Evolutionary conservation across 2,113 vertebrate genomes (phyloP).

Genomic region (Fulmarus glacialis): DNA sequence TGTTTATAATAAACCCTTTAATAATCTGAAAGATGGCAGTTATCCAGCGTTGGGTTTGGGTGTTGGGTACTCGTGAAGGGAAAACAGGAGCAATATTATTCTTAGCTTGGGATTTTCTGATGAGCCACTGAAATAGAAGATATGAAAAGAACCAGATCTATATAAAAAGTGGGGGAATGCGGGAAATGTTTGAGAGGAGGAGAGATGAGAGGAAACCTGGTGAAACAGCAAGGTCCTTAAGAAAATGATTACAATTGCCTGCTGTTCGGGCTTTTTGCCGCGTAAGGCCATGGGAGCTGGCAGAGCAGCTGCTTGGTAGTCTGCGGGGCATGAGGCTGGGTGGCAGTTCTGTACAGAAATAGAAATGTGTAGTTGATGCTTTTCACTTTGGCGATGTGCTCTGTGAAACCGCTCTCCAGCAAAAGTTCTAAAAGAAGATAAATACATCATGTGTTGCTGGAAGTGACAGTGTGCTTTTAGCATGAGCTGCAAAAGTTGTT

Average conservation of each 20-base stretch:
- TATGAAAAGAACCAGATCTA: background rate
- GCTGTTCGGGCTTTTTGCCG: background rate
- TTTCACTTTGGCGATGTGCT: background rate
- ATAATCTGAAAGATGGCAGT: background rate
- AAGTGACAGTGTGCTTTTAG: background rate
- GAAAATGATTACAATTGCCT: background rate
- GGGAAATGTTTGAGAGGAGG: background rate
- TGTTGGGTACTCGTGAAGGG: background rate
- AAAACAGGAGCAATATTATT: background rate
- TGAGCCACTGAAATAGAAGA: background rate
- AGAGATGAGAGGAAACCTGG: background rate
- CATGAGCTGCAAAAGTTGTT: background rate
- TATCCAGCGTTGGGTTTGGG: background rate
- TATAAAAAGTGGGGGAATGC: background rate
- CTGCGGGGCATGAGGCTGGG: background rate
- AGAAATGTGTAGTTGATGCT: conserved; percentile 3
- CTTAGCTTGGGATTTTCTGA: background rate
- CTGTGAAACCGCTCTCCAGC: background rate
- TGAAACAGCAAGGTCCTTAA: background rate
- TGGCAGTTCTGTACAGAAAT: background rate
- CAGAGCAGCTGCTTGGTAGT: background rate
- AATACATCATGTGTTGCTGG: background rate
- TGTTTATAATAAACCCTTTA: background rate
- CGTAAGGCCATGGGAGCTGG: background rate
- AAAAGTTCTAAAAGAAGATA: conserved; percentile 15